Evolutionary conservation across 2,797 vertebrate genomes (phyloP), one percentile per base, ranked within the genome.

Genomic region (Danio tinwini): DNA sequence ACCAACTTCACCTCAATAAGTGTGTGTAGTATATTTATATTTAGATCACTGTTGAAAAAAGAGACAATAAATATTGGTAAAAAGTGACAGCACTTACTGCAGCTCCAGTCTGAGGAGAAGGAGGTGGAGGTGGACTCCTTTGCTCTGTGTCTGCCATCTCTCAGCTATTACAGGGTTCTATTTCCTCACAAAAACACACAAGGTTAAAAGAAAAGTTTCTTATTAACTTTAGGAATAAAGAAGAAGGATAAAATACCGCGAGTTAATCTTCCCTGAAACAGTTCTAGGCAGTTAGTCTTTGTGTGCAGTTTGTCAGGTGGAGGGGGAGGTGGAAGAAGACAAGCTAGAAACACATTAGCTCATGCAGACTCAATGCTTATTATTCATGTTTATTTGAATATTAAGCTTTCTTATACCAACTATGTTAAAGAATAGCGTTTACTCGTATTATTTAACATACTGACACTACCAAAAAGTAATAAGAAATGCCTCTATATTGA

Each of bases 71-170:
- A 29, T 29, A 29, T 29, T 3, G 29, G 3, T 19, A n/a, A 8
- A 17, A 52, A 19, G 3, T 21, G 1, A 29, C 29, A 5, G 42
- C 12, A 29, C 91, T 90, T 84, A 95, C 94, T 87, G 87, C 67
- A 59, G 92, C 91, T 58, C 94, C 93, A 0, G 47, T 77, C 63
- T 91, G 90, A 1, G 89, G 91, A 0, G 88, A 92, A 39, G 83
- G 81, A 39, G 90, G 92, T 13, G 90, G 87, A 76, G 90, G 92
- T 13, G 90, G 87, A 77, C 80, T 89, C 84, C 49, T 82, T 53
- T 90, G 89, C 82, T 93, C 92, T 47, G 91, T 85, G 80, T 95
- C 94, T 69, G 94, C 92, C 94, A 95, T 95, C 81, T 91, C 88
- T 90, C 11, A 65, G 37, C 83, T 55, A 61, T 71, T 62, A 16